phyloP scores from a whole-genome alignment of 2,797 vertebrate species.

The Centroberyx gerrardi region DNA sequence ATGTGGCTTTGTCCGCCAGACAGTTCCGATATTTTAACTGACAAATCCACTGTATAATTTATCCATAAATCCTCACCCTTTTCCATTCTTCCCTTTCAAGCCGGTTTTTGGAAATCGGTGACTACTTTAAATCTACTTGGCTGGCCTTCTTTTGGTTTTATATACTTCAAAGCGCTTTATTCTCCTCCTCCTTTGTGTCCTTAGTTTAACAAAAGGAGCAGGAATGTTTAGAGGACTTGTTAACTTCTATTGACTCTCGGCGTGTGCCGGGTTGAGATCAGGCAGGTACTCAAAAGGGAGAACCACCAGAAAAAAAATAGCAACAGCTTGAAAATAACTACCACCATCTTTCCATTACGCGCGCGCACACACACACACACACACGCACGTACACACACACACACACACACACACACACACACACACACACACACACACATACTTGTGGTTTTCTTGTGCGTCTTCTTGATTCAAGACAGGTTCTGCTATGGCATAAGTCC shows the following conservation, averaged over 20 bases:
- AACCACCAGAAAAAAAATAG: constrained; percentile 92
- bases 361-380: constrained; percentile 61
- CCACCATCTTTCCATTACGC: constrained; percentile 85
- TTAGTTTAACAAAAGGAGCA: constrained; percentile 93
- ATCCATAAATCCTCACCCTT: constrained; percentile 98
- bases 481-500: not conserved
- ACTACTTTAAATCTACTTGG: constrained; percentile 99
- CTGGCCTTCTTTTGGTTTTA: constrained; percentile 93
- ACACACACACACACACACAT: constrained; percentile 62
- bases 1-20: constrained; percentile 98
- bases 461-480: constrained; percentile 11
- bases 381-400: constrained; percentile 74
- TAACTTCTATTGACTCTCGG: constrained; percentile 99
- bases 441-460: constrained; percentile 74
- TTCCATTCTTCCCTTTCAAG: constrained; percentile 95
- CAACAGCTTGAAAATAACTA: constrained; percentile 83
- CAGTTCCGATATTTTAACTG: constrained; percentile 99
- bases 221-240: constrained; percentile 99
- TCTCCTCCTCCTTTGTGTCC: constrained; percentile 90
- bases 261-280: constrained; percentile 99
- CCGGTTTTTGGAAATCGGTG: constrained; percentile 95
- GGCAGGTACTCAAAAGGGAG: constrained; percentile 98
- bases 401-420: constrained; percentile 54
- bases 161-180: constrained; percentile 98
- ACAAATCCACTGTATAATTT: constrained; percentile 99